Base-by-base conservation (phyloP, 2,113 vertebrate species). In the Mobula birostris region DNA sequence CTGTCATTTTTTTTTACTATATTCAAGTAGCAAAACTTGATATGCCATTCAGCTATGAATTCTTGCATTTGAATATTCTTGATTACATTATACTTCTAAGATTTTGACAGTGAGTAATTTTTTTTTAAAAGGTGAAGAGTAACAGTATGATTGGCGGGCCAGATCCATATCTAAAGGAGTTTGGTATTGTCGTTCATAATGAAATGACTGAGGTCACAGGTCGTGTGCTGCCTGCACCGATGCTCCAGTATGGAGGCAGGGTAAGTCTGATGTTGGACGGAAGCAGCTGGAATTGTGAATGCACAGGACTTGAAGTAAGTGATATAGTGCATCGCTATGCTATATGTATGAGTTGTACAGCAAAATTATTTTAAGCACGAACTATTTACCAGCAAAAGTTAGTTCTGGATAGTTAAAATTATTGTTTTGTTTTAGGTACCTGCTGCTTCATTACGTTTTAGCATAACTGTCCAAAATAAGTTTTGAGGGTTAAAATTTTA, bases 121-220 rank as follows among this genome's bases (percentile, higher is more conserved):
- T 87, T 94, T 94, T 94, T 95, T 94, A 98, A 76, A 93, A 93
- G 98, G 99, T 99, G 95, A 99, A 99, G 96, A 99, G 98, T 94
- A 99, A 99, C 97, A 99, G 98, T 94, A 99, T 99, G 99, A 98
- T 99, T 58, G 99, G 98, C 63, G 98, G 98, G 66, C 99, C 99
- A 2, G 99, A 99, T 95, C 99, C 99, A 0, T 99, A 99, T 94
- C 97, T 99, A 96, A 99, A 99, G 95, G 99, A 99, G 95, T 99
- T 99, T 95, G 99, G 98, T 91, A 99, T 99, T 72, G 98, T 99
- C 79, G 99, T 99, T 83, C 99, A 99, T 95, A 99, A 99, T 0
- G 99, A 99, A 96, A 99, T 99, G 99, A 99, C 98, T 0, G 99
- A 99, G 94, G 96, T 99, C 94, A 99, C 98, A 1, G 99, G 99